phyloP scores from a whole-genome alignment of 2,797 vertebrate genomes.

The Avahi laniger region DNA sequence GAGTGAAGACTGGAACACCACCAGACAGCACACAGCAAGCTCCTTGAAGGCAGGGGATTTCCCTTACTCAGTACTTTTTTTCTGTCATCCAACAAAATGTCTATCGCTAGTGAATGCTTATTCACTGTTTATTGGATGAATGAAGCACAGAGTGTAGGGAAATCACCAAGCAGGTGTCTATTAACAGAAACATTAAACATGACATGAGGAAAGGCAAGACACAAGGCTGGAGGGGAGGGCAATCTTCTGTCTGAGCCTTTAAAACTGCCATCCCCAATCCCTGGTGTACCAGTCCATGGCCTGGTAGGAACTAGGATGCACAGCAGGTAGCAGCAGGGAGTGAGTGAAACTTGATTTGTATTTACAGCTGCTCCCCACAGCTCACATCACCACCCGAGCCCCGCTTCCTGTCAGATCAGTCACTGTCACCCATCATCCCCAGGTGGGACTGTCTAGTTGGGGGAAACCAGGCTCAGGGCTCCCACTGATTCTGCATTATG shows the following conservation, averaged over 20 bases:
- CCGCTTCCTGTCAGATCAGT: too few relatives aligned
- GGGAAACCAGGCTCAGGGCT: too few relatives aligned
- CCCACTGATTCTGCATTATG: too few relatives aligned
- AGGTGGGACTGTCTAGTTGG: too few relatives aligned
- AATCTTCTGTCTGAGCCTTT: background rate
- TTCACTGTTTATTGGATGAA: background rate
- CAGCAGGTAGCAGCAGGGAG: too few relatives aligned
- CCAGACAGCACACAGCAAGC: background rate
- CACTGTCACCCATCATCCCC: too few relatives aligned
- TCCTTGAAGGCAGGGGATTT: background rate
- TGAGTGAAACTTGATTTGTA: too few relatives aligned
- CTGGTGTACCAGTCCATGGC: too few relatives aligned
- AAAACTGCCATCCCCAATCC: too few relatives aligned
- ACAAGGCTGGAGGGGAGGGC: background rate
- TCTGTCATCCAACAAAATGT: background rate
- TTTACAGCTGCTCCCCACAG: too few relatives aligned
- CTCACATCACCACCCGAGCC: too few relatives aligned
- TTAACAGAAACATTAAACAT: background rate
- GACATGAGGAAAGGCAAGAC: background rate
- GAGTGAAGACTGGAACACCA: background rate
- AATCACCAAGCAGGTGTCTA: background rate
- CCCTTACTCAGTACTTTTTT: background rate
- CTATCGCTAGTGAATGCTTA: background rate
- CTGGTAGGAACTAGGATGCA: too few relatives aligned
- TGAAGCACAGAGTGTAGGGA: background rate